Base-by-base conservation (phyloP, 2,113 vertebrate species). In the Rhineura floridana region DNA sequence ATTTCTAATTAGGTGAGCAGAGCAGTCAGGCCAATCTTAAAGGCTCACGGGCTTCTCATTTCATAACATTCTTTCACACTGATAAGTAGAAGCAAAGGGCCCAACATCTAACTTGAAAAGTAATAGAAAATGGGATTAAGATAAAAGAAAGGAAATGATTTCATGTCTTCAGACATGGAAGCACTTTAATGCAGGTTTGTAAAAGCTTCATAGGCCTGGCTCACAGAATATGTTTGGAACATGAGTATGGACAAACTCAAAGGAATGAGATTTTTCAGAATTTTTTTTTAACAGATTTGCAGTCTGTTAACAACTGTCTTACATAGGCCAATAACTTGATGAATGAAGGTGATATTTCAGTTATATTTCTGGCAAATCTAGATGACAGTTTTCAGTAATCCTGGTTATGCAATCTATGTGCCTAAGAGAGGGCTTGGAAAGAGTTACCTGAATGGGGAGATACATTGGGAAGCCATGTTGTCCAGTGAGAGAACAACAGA, bases 1-100 rank as follows among this genome's bases (percentile, higher is more conserved):
- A 94, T 90, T 95, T 96, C 86, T 93, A 94, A 94, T 94, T 95
- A 93, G 92, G 73, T 91, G 81, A 88, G 67, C 75, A 79, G 67
- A 87, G 73, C 85, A 69, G 63, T 83, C 19, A 46, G 83, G 63
- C 50, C 95, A 91, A 95, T 95, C 88, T 92, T 93, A 94, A 88
- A 94, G 80, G 81, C 91, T 91, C 89, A 91, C 92, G 81, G 89
- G 86, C 87, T 73, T 89, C 90, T 93, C 59, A 92, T 94, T 95
- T 94, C 39, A 81, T 92, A 94, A 85, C 6, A 92, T 59, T 72
- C 86, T 91, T 93, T 52, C 48, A 84, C 25, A 90, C 28, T 92
- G 50, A 1, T n/a, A 88, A 93, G 55, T 62, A 85, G 48, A 36
- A 89, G 17, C 89, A 9, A 28, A 88, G 86, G 90, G 82, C 28